Base-by-base conservation (phyloP, 2,888 invertebrate species). In the Rhodophaea formosa region DNA sequence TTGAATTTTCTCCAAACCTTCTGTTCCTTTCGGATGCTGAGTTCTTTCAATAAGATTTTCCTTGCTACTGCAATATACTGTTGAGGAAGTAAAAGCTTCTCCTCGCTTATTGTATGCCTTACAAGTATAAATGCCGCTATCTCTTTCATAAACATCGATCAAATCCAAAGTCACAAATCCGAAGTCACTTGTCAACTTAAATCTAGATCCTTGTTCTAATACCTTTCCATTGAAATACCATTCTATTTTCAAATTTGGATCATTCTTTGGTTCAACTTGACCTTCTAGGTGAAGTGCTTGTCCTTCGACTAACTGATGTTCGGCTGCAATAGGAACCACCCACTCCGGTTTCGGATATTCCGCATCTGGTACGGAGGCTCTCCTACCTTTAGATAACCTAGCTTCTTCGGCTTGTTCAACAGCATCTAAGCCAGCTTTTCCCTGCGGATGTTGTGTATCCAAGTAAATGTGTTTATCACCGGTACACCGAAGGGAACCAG, bases 381-480 rank as follows among this genome's bases (percentile, higher is more conserved):
- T 94, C 66, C 95, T 93, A 63, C 93, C 93, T 66, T 94, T 94
- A 72, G 96, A 95, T 61, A 95, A 92, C 68, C 95, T 93, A 16
- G 95, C 96, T 75, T 96, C 96, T 80, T 99, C 98, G 49, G 97
- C 95, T 86, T 97, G 96, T 79, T 96, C 95, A 0, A 99, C 96
- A 63, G 96, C 96, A 77, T 97, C 96, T 58, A 98, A 92, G 49
- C 98, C 98, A 70, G 95, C 95, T 78, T 95, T 94, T 39, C 98
- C 98, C 92, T 97, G 98, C 46, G 98, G 98, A 92, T 99, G 97
- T 86, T 98, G 98, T 0, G 98, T 98, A 75, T 98, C 97, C 52
- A 96, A 86, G 79, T 94, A 96, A 79, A 97, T 97, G 61, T 93
- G 94, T 75, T 94, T 94, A 67, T 95, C 95, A 66, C 96, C 94